Base-by-base conservation (phyloP, 2,113 vertebrate genomes). In the Brienomyrus brachyistius region DNA sequence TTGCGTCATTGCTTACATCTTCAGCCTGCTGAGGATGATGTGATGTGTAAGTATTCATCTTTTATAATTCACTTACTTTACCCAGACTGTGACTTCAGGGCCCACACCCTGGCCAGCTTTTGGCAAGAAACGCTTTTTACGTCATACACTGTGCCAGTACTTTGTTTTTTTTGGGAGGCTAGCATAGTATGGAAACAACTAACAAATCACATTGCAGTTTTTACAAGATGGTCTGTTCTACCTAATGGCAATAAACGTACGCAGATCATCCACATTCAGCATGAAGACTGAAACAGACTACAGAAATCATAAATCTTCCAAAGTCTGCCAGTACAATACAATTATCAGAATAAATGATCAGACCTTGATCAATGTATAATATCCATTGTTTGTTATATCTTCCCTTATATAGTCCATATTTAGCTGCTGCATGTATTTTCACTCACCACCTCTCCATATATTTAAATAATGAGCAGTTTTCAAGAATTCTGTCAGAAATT, bases 1-100 rank as follows among this genome's bases (percentile, higher is more conserved):
- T 93, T 93, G 91, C 90, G 89, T 95, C 92, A 94, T 91, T 93
- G 90, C 92, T 90, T 91, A 90, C 89, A 92, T 93, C 85, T 90
- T 89, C 47, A 8, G 70, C 54, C 87, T 88, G 86, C 47, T 17
- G 90, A 35, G 74, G 70, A 56, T 90, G 90, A 90, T 90, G 90
- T 88, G 21, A 84, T 92, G 90, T 84, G 51, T 86, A 88, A 43
- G 87, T 82, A 66, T 48, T 56, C 43, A 80, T 88, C 90, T 84
- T 84, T 56, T 50, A 56, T 93, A 87, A 90, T 91, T 90, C 88
- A 90, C 87, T 92, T 70, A 62, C 91, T 88, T 82, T 87, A 70
- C 56, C 45, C 85, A 23, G 51, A 40, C 10, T 50, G 88, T 31
- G 27, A 90, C 90, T 84, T 31, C 88, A 48, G 3, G 89, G 89